Conservation (phyloP, 2,113 vertebrate genomes). For the Pica pica region DNA sequence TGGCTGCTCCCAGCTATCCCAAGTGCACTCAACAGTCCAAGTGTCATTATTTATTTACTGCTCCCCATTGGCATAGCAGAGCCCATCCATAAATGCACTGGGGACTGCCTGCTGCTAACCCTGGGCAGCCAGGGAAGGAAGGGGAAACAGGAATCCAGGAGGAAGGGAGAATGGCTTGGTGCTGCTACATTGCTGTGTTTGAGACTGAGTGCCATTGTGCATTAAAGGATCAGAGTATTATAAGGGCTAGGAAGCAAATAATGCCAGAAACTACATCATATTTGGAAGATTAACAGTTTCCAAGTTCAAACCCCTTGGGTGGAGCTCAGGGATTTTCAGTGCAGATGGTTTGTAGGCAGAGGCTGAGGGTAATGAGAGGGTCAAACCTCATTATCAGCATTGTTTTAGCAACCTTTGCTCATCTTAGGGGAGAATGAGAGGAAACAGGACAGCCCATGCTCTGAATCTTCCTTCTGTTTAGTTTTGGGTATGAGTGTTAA, state of each 20-base stretch:
- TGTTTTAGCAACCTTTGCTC: constrained; percentile 23
- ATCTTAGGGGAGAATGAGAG: not conserved
- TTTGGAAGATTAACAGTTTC: constrained; percentile 9
- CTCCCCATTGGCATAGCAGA: not conserved
- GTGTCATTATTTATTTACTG: not conserved
- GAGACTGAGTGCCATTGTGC: not conserved
- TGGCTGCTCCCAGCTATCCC: not conserved
- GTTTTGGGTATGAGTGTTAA: not conserved
- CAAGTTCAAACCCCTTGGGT: not conserved
- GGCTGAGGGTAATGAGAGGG: not conserved
- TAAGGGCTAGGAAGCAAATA: not conserved
- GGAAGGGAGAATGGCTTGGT: not conserved
- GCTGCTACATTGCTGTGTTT: not conserved
- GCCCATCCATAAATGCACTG: not conserved
- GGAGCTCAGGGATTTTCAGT: constrained; percentile 28
- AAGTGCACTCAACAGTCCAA: not conserved
- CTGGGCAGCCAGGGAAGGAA: not conserved
- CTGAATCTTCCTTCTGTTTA: not conserved
- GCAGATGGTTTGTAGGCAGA: constrained; percentile 7
- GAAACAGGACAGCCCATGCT: not conserved
- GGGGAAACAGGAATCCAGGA: not conserved
- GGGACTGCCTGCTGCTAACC: not conserved
- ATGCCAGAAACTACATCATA: constrained; percentile 1
- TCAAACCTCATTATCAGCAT: not conserved
- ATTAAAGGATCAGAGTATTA: not conserved